Evolutionary conservation across 1,140 invertebrate species (phyloP).

Genomic region (Protaetia brevitarsis): DNA sequence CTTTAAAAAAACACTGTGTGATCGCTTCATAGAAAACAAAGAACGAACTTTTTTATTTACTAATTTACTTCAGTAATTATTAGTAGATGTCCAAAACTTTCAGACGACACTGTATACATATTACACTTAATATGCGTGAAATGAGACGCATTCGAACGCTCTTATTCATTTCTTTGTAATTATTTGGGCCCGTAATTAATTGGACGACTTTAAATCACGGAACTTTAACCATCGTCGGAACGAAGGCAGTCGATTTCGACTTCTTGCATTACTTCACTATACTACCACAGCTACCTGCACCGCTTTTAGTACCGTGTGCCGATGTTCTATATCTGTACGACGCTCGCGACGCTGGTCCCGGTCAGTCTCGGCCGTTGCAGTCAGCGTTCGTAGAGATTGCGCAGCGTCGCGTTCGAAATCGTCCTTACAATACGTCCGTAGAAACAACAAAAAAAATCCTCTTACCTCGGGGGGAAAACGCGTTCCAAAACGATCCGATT

Average conservation of each 20-base stretch:
- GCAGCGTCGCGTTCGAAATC: slow-evolving; percentile 12
- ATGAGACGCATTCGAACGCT: background rate
- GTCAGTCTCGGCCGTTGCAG: slow-evolving; percentile 34
- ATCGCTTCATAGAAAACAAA: too few species aligned
- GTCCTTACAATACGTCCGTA: slow-evolving; percentile 12
- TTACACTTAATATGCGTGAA: background rate
- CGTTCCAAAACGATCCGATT: background rate
- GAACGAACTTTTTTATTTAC: too few species aligned
- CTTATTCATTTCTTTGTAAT: background rate
- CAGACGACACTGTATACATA: too few species aligned
- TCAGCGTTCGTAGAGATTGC: slow-evolving; percentile 10
- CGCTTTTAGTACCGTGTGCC: slow-evolving; percentile 34
- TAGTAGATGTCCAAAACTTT: too few species aligned
- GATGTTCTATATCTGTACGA: slow-evolving; percentile 34
- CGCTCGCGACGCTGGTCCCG: slow-evolving; percentile 29
- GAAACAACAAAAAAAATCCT: slow-evolving; percentile 24
- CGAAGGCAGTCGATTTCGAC: background rate
- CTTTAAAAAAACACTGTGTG: too few species aligned
- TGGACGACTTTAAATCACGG: slow-evolving; percentile 4
- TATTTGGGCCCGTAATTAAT: background rate
- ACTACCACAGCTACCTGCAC: slow-evolving; percentile 18
- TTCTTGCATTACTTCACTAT: slow-evolving; percentile 12
- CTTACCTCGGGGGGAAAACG: background rate
- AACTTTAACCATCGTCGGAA: background rate
- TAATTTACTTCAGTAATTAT: too few species aligned